phyloP scores from a whole-genome alignment of 2,113 vertebrate species.

The Toxotes chatareus region DNA sequence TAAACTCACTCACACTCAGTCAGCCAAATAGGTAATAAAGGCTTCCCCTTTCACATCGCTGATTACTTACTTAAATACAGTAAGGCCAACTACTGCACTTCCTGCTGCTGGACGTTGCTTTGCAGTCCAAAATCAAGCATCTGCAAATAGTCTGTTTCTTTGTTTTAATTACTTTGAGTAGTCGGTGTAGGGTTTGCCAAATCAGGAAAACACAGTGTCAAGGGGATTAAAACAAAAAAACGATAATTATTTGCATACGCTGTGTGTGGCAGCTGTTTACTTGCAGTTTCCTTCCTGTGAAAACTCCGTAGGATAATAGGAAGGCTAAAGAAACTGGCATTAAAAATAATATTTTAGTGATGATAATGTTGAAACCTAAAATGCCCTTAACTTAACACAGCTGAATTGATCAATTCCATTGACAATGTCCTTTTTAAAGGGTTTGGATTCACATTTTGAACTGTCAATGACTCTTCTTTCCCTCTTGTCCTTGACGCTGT shows the following conservation, averaged over 20 bases:
- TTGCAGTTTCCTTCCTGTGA: background rate
- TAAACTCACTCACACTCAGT: conserved; percentile 60
- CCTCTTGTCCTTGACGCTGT: background rate
- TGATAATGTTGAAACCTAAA: background rate
- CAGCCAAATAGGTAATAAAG: conserved; percentile 62
- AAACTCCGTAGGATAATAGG: background rate
- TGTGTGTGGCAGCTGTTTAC: background rate
- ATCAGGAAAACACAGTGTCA: conserved; percentile 15
- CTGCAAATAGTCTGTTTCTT: conserved; percentile 42
- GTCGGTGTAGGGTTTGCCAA: conserved; percentile 9
- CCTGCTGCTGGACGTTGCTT: background rate
- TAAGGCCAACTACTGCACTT: conserved; percentile 7
- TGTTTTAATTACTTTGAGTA: conserved; percentile 45
- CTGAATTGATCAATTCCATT: conserved; percentile 37
- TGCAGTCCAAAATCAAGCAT: conserved; percentile 31
- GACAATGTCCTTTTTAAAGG: background rate
- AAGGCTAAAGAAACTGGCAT: background rate
- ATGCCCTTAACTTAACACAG: conserved; percentile 7
- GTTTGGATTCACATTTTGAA: conserved; percentile 2
- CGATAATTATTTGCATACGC: background rate
- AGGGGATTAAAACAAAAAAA: conserved; percentile 20
- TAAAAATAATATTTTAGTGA: background rate
- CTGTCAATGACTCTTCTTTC: conserved; percentile 1
- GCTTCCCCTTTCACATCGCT: conserved; percentile 27
- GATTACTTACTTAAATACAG: conserved; percentile 58